These are phyloP conservation scores for Phragmatobia fuliginosa DNA, from an alignment of 2,888 invertebrate species.

Conservation along the genomic window DNA sequence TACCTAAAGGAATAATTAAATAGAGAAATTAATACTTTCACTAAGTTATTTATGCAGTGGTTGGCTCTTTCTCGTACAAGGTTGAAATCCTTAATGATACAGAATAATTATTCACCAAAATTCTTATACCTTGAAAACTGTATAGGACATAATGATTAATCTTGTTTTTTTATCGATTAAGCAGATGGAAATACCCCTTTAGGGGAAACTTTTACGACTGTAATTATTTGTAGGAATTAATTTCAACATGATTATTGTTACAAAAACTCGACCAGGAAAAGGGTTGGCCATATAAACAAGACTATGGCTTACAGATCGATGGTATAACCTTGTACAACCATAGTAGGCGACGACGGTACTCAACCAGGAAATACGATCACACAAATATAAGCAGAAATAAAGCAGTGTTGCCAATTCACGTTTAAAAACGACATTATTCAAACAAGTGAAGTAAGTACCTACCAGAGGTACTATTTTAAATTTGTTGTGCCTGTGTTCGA, in stretches of 20 bases:
- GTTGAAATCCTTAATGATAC: constrained; percentile 33
- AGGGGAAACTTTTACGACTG: neutral
- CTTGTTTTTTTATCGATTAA: neutral
- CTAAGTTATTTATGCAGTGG: constrained; percentile 26
- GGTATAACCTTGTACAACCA: constrained; percentile 66
- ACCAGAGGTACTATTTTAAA: too few species aligned
- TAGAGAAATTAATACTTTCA: constrained; percentile 18
- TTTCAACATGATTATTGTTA: neutral
- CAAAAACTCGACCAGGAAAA: constrained; percentile 4
- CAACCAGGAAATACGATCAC: constrained; percentile 52
- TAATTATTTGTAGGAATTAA: neutral
- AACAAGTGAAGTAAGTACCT: too few species aligned
- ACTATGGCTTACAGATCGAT: constrained; percentile 65
- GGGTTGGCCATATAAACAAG: constrained; percentile 10
- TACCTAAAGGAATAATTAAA: constrained; percentile 12
- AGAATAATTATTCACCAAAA: constrained; percentile 29
- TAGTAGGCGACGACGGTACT: constrained; percentile 65
- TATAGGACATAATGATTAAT: neutral
- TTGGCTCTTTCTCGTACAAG: constrained; percentile 37
- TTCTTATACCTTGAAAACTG: neutral
- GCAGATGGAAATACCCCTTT: too few species aligned
- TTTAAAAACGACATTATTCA: constrained; percentile 20
- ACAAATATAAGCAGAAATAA: constrained; percentile 35
- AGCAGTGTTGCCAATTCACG: constrained; percentile 24
- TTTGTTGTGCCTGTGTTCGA: too few species aligned